A percentile compares a stretch with the other conserved stretches of the same genome.
Evolutionary conservation across 2,113 vertebrate genomes (phyloP).

Genomic region (Burhinus bistriatus): DNA sequence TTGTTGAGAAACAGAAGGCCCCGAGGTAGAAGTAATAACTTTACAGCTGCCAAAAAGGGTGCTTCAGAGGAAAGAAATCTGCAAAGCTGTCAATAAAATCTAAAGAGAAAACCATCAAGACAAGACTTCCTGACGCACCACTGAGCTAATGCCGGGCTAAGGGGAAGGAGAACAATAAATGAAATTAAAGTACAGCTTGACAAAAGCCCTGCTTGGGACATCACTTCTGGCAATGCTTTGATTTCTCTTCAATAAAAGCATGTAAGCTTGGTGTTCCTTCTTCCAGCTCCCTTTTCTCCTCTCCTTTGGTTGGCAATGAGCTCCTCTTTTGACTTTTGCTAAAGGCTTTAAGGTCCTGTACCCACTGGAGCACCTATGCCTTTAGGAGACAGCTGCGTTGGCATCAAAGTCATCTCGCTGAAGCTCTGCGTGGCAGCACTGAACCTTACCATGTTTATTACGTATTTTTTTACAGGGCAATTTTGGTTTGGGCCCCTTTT

Average conservation of each 20-base stretch:
- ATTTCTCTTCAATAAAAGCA: background rate
- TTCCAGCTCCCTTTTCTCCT: background rate
- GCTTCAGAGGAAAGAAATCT: slow-evolving; percentile 50
- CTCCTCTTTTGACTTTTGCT: background rate
- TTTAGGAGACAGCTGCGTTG: background rate
- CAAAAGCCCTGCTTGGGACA: background rate
- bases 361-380: background rate
- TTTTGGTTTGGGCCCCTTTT: background rate
- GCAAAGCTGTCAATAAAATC: slow-evolving; percentile 51
- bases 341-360: background rate
- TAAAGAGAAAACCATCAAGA: slow-evolving; percentile 37
- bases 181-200: background rate
- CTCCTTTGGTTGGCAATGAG: background rate
- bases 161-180: slow-evolving; percentile 7
- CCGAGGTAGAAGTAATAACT: slow-evolving; percentile 15
- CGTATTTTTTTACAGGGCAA: background rate
- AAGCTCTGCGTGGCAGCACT: background rate
- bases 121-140: background rate
- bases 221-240: slow-evolving; percentile 22
- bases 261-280: background rate
- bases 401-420: background rate
- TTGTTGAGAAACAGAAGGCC: slow-evolving; percentile 26
- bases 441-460: background rate
- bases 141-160: background rate
- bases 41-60: slow-evolving; percentile 35